Evolutionary conservation across 2,113 vertebrate genomes (phyloP).

Genomic region (Dolichotis patagonum): DNA sequence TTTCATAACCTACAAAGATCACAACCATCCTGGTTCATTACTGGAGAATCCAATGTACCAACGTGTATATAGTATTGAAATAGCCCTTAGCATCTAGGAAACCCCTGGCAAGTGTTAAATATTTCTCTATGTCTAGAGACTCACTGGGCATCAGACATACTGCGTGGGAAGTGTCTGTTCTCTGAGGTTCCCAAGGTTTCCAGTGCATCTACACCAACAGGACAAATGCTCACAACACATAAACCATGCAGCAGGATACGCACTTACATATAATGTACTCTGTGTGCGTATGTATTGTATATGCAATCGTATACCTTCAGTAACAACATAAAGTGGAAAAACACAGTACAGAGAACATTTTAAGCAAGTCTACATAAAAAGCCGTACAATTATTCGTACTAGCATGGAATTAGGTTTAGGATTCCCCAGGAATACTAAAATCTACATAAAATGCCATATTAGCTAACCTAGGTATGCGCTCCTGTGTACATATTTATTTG

Average conservation of each 20-base stretch:
- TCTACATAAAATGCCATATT: background rate
- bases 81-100: background rate
- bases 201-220: background rate
- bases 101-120: background rate
- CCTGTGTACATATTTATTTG: background rate
- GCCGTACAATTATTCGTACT: background rate
- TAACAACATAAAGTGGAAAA: background rate
- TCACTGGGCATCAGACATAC: background rate
- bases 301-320: background rate
- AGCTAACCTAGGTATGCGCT: background rate
- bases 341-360: background rate
- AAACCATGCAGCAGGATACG: background rate
- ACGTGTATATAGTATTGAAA: background rate
- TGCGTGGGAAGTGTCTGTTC: background rate
- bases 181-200: background rate
- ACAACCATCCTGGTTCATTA: background rate
- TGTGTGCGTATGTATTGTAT: background rate
- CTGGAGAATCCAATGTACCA: background rate
- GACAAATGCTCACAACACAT: background rate
- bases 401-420: background rate
- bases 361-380: background rate
- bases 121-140: background rate
- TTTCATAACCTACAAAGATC: background rate
- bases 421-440: background rate
- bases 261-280: background rate